phyloP scores from a whole-genome alignment of 2,888 invertebrate genomes.

The Pammene aurita region DNA sequence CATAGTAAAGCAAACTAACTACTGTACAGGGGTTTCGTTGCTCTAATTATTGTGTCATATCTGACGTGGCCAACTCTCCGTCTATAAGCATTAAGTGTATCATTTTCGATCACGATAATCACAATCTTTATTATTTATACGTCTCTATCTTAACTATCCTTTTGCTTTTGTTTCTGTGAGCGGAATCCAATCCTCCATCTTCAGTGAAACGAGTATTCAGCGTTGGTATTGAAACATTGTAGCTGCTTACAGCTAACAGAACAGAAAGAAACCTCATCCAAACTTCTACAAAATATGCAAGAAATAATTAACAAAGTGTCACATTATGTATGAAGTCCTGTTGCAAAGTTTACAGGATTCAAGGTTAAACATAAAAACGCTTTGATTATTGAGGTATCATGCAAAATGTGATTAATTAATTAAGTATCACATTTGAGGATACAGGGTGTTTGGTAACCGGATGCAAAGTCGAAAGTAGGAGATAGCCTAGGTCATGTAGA shows the following conservation, averaged over 20 bases:
- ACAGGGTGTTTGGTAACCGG: too few relatives aligned
- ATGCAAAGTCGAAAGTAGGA: too few relatives aligned
- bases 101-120: neutral
- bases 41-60: too few relatives aligned
- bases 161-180: constrained; percentile 50
- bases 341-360: neutral
- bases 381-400: too few relatives aligned
- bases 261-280: neutral
- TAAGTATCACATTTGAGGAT: too few relatives aligned
- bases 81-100: too few relatives aligned
- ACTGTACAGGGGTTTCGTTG: too few relatives aligned
- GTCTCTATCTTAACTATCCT: constrained; percentile 50
- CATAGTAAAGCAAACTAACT: too few relatives aligned
- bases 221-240: constrained; percentile 1
- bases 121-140: neutral
- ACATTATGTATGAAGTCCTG: neutral
- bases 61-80: too few relatives aligned
- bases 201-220: neutral
- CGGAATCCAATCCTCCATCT: constrained; percentile 16
- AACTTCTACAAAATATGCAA: neutral
- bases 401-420: too few relatives aligned
- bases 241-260: neutral
- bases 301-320: neutral
- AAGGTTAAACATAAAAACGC: too few relatives aligned
- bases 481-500: too few relatives aligned